Percentiles rank a stretch among this genome's conserved stretches.
These are phyloP conservation scores for Yasuhikotakia modesta DNA, from an alignment of 2,797 vertebrate species.

Conservation along the genomic window DNA sequence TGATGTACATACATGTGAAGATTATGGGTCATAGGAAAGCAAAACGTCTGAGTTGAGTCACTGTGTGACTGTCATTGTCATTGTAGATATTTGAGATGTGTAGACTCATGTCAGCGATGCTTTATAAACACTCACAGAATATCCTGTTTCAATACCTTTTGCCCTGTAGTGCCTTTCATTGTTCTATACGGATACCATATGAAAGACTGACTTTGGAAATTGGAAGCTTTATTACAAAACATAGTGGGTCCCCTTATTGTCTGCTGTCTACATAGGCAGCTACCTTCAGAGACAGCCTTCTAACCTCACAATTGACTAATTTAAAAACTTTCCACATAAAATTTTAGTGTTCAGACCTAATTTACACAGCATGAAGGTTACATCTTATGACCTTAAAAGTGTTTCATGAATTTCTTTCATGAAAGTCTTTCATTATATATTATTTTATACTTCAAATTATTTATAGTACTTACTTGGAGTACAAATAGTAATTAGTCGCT, in stretches of 20 bases:
- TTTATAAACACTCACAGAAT: constrained; percentile 50
- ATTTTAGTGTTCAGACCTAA: no score
- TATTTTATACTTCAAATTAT: no score
- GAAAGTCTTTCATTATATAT: no score
- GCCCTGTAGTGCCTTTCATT: constrained; percentile 28
- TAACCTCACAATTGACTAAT: no score
- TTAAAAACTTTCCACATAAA: no score
- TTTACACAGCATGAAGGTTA: no score
- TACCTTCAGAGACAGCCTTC: no score
- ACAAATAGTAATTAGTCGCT: no score
- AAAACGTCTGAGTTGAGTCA: constrained; percentile 46
- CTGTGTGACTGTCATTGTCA: constrained; percentile 44
- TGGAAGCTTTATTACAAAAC: not conserved
- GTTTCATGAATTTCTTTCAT: no score
- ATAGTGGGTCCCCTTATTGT: not conserved
- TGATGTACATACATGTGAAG: not conserved
- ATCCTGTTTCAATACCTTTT: constrained; percentile 12
- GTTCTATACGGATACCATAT: constrained; percentile 9
- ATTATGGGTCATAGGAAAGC: constrained; percentile 9
- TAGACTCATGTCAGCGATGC: constrained; percentile 32
- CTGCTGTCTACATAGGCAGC: no score
- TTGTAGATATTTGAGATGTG: constrained; percentile 41
- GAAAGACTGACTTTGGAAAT: not conserved
- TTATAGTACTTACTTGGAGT: no score
- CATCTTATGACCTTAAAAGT: no score